Conservation (phyloP, 2,888 invertebrate species). For the Dioctria rufipes region DNA sequence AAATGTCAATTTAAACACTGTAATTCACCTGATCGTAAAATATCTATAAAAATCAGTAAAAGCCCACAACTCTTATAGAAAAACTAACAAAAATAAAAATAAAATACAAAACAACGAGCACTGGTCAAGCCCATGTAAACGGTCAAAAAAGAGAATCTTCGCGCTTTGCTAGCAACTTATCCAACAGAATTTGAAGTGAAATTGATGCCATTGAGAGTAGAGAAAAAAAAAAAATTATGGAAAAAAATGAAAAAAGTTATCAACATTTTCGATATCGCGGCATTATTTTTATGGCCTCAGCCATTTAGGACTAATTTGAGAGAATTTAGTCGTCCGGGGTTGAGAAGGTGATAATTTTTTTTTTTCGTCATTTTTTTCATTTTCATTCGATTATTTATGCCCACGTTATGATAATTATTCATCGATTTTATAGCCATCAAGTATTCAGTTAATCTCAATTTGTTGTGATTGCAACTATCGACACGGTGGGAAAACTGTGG, state of each 20-base stretch:
- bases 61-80: constrained; percentile 30
- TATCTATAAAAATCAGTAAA: constrained; percentile 51
- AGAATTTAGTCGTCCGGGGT: constrained; percentile 41
- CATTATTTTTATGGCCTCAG: constrained; percentile 53
- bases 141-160: neutral
- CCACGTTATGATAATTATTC: constrained; percentile 51
- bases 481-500: constrained; percentile 19
- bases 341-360: constrained; percentile 39
- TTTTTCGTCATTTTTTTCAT: neutral
- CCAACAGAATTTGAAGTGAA: constrained; percentile 19
- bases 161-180: neutral
- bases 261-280: constrained; percentile 17
- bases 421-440: constrained; percentile 44
- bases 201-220: constrained; percentile 28
- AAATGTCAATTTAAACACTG: constrained; percentile 54
- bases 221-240: neutral
- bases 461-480: constrained; percentile 49
- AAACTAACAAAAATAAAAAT: too few species aligned
- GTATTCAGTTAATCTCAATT: constrained; percentile 51
- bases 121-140: constrained; percentile 30
- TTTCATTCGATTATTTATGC: constrained; percentile 43
- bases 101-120: neutral
- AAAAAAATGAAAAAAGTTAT: neutral
- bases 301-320: constrained; percentile 52
- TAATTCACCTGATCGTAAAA: constrained; percentile 50